Evolutionary conservation across 2,797 vertebrate genomes (phyloP).

Genomic region (Cossypha dichroa): DNA sequence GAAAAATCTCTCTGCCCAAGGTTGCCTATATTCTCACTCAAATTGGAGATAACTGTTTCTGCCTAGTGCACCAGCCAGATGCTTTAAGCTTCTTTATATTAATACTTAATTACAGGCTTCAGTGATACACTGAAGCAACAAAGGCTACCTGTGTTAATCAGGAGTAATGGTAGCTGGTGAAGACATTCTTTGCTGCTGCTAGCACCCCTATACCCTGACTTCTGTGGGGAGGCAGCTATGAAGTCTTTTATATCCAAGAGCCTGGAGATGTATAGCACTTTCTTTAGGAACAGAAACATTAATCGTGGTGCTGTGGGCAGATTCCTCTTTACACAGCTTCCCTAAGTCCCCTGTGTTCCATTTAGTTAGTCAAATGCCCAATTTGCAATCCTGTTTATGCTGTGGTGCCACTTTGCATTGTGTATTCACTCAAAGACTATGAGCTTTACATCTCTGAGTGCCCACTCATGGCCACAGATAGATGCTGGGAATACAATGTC

Average conservation of each 20-base stretch:
- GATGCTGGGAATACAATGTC: not conserved
- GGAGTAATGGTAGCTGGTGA: not conserved
- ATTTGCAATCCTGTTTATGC: not conserved
- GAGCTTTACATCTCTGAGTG: not conserved
- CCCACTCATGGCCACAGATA: not conserved
- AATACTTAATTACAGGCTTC: not conserved
- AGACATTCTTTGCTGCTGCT: not conserved
- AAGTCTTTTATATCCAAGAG: not conserved
- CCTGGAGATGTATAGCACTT: not conserved
- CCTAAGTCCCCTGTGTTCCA: not conserved
- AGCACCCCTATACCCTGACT: not conserved
- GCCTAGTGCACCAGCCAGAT: not conserved
- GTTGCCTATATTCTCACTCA: not conserved
- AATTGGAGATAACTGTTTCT: not conserved
- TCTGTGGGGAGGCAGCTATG: not conserved
- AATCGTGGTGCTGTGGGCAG: not conserved
- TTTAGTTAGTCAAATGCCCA: not conserved
- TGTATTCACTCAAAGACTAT: not conserved
- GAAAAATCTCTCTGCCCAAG: not conserved
- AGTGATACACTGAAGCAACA: not conserved
- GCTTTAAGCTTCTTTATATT: not conserved
- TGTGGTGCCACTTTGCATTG: not conserved
- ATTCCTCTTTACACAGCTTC: not conserved
- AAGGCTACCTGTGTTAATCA: not conserved
- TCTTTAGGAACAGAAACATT: not conserved